These are phyloP conservation scores for Listronotus bonariensis DNA, from an alignment of 1,140 invertebrate genomes.

Conservation along the genomic window DNA sequence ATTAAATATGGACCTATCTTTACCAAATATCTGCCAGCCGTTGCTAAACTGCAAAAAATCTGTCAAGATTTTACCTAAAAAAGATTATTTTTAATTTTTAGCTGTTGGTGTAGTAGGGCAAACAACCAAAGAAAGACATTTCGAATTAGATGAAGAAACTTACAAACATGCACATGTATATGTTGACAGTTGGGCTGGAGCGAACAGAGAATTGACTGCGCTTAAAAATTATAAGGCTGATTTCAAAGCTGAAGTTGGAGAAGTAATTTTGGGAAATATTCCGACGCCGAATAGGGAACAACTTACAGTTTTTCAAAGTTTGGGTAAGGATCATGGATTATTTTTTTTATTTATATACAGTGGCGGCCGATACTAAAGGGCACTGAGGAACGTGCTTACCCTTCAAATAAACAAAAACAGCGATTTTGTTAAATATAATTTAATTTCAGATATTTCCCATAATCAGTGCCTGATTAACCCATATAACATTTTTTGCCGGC, in stretches of 20 bases:
- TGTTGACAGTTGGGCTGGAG: conserved; percentile 54
- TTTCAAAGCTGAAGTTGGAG: conserved; percentile 55
- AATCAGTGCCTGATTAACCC: no score
- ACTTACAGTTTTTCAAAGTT: conserved; percentile 53
- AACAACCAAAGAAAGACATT: conserved; percentile 50
- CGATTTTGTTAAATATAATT: no score
- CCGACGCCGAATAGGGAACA: conserved; percentile 15
- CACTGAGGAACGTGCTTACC: no score
- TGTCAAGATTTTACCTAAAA: not conserved
- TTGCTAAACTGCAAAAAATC: not conserved
- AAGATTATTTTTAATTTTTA: conserved; percentile 47
- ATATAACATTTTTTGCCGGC: no score
- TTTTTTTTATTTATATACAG: no score
- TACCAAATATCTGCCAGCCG: no score
- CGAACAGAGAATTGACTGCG: conserved; percentile 53
- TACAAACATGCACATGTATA: conserved; percentile 53
- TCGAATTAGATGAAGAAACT: conserved; percentile 53
- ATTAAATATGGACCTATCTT: no score
- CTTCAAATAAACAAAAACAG: no score
- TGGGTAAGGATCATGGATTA: conserved; percentile 44
- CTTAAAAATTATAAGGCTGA: conserved; percentile 46
- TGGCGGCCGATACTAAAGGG: no score
- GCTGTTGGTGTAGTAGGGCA: no score
- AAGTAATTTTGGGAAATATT: conserved; percentile 44
- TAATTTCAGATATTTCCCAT: no score